Percentiles rank a stretch among this genome's conserved stretches.
Evolutionary conservation across 2,113 vertebrate species (phyloP).

Genomic region (Pyrgilauda ruficollis): DNA sequence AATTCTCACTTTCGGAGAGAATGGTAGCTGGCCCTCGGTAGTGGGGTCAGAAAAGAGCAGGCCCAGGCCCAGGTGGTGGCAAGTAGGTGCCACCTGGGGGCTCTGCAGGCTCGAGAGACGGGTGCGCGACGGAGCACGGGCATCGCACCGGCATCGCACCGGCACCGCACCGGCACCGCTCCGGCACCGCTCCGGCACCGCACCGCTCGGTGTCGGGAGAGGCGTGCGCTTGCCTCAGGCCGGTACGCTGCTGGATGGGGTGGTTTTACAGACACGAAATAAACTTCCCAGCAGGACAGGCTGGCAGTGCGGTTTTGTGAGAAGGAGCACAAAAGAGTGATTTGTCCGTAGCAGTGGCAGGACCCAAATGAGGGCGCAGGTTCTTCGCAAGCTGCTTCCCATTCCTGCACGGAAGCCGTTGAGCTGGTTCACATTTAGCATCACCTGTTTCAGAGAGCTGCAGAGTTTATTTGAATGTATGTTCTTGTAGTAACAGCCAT

Average conservation of each 20-base stretch:
- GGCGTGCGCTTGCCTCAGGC: neutral
- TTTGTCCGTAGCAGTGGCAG: neutral
- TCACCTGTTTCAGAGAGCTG: neutral
- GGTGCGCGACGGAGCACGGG: neutral
- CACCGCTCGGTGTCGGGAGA: neutral
- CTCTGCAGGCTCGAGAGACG: slow-evolving; percentile 39
- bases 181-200: no score
- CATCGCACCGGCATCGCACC: neutral
- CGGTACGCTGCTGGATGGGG: neutral
- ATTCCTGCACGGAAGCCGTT: neutral
- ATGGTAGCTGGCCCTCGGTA: neutral
- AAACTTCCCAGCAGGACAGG: neutral
- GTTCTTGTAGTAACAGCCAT: neutral
- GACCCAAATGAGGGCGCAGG: neutral
- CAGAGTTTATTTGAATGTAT: neutral
- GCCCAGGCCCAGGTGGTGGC: slow-evolving; percentile 3
- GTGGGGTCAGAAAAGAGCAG: neutral
- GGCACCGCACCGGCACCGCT: neutral
- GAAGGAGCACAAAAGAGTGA: neutral
- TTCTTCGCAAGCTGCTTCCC: neutral
- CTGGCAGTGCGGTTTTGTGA: neutral
- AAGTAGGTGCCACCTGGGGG: slow-evolving; percentile 39
- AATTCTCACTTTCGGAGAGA: neutral
- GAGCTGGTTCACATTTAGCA: neutral
- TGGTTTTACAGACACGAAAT: fast-evolving